Conservation (phyloP, 2,797 vertebrate genomes). For the Thunnus albacares region DNA sequence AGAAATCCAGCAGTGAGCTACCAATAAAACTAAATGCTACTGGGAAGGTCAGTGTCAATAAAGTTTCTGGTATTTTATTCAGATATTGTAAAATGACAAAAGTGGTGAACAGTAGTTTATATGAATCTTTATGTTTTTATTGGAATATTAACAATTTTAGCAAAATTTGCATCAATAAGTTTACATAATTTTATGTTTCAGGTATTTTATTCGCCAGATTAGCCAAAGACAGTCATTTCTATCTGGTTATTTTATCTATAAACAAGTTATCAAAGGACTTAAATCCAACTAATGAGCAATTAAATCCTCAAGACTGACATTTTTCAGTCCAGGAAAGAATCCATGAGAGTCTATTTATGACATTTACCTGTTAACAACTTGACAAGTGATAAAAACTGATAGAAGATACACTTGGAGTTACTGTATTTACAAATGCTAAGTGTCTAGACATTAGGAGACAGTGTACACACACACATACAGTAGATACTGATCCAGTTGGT, state of each 20-base stretch:
- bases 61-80: neutral
- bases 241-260: too few species aligned
- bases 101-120: neutral
- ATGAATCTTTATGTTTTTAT: neutral
- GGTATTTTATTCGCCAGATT: neutral
- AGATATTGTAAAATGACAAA: neutral
- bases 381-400: neutral
- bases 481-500: constrained; percentile 42
- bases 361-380: neutral
- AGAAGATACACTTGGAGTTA: neutral
- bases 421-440: neutral
- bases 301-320: neutral
- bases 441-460: neutral
- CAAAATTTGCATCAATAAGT: neutral
- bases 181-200: too few species aligned
- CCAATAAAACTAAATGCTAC: constrained; percentile 10
- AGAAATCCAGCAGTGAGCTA: neutral
- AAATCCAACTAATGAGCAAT: neutral
- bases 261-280: neutral
- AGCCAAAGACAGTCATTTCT: too few species aligned
- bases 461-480: neutral
- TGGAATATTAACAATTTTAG: neutral
- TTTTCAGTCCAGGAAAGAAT: neutral
- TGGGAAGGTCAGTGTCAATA: neutral
- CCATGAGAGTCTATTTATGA: neutral